These are phyloP conservation scores for Pharmacophagus antenor DNA, from an alignment of 2,888 invertebrate species.

Conservation along the genomic window DNA sequence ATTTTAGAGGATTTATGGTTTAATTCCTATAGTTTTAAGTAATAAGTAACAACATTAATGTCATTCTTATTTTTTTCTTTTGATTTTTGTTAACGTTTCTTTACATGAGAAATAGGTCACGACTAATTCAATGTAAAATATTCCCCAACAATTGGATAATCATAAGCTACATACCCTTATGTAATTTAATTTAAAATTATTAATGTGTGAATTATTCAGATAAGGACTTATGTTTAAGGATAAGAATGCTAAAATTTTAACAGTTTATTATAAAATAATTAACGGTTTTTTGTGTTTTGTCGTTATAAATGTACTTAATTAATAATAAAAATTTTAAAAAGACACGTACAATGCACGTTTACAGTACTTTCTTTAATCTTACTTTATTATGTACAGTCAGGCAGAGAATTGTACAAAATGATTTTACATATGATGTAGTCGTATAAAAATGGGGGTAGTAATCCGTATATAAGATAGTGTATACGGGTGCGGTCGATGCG, in stretches of 20 bases:
- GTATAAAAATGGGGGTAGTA: slow-evolving; percentile 68
- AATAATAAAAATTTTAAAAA: slow-evolving; percentile 72
- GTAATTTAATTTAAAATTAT: slow-evolving; percentile 3
- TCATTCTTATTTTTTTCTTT: too few relatives aligned
- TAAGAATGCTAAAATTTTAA: slow-evolving; percentile 58
- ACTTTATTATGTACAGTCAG: slow-evolving; percentile 78
- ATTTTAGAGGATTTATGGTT: too few relatives aligned
- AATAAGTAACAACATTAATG: too few relatives aligned
- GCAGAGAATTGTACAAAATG: slow-evolving; percentile 70
- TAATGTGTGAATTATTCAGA: slow-evolving; percentile 1
- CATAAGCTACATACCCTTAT: neutral
- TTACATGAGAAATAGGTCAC: too few relatives aligned
- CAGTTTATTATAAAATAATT: slow-evolving; percentile 79
- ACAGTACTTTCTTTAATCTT: slow-evolving; percentile 79
- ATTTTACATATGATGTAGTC: slow-evolving; percentile 49
- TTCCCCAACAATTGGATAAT: neutral
- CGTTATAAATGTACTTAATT: slow-evolving; percentile 77
- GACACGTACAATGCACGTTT: slow-evolving; percentile 79
- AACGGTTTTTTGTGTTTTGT: slow-evolving; percentile 69
- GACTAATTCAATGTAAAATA: too few relatives aligned
- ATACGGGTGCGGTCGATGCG: slow-evolving; percentile 50
- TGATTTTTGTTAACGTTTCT: too few relatives aligned
- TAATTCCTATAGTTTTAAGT: too few relatives aligned
- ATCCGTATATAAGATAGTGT: slow-evolving; percentile 69
- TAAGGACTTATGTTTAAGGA: neutral